Base-by-base conservation (phyloP, 2,888 invertebrate genomes). In the Lasioglossum lativentre region DNA sequence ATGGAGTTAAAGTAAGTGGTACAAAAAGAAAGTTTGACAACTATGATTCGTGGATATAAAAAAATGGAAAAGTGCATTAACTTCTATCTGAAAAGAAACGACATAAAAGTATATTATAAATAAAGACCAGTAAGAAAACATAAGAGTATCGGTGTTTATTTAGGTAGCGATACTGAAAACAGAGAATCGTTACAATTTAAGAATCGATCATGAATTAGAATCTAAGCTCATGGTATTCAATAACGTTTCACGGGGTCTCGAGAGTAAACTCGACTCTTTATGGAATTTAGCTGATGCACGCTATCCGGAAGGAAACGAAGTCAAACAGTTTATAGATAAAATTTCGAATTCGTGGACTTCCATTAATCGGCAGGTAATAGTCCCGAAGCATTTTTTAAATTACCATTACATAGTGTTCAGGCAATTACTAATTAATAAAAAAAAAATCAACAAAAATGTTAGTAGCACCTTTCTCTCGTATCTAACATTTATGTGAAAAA, bases 231-330 rank as follows among this genome's bases (percentile, higher is more conserved):
- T 85, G 19, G 80, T 82, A 63, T 94, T 91, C 71, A 88, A 88
- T 75, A 86, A 89, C 66, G 63, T 90, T 30, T 92, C 90, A 23
- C 86, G 82, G 45, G 77, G 81, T 30, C 82, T 93, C 4, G 78
- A 86, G 59, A 87, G 83, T 71, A 94, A 93, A 82, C 89, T 94
- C 38, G 86, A 91, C 34, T 92, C 93, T 4, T 86, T 94, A 12
- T 82, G 87, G 66, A 89, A 82, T 70, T 83, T 94, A 34, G 88
- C 92, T 10, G 87, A 91, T 14, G 85, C 88, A 10, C 87, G 87
- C 71, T 80, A 80, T 6, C 78, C 82, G 12, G 75, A 79, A 3
- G 88, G 77, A 34, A 86, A 84, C 66, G 87, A 89, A 52, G 90
- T 93, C 47, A 90, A 90, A 75, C 86, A 89, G 34, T 94, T 94